Conservation (phyloP, 2,888 invertebrate genomes). For the Lycophotia porphyrea region DNA sequence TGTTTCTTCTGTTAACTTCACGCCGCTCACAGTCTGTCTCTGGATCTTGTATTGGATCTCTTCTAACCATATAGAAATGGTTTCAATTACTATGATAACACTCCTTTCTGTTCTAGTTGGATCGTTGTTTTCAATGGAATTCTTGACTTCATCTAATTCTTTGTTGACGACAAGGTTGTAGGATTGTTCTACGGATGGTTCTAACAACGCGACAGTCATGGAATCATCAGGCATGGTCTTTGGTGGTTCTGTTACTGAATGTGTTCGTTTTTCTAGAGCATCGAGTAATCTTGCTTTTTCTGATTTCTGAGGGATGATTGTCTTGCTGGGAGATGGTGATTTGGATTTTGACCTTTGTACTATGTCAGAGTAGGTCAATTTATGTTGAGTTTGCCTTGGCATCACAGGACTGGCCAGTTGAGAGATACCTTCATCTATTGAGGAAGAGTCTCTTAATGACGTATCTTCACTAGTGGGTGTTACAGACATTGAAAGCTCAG, state of each 20-base stretch:
- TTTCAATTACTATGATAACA: slow-evolving; percentile 94
- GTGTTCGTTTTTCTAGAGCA: slow-evolving; percentile 84
- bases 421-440: slow-evolving; percentile 87
- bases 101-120: slow-evolving; percentile 91
- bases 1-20: slow-evolving; percentile 74
- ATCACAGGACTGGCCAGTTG: slow-evolving; percentile 80
- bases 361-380: slow-evolving; percentile 86
- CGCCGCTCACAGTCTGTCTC: slow-evolving; percentile 76
- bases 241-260: slow-evolving; percentile 75
- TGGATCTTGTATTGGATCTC: slow-evolving; percentile 95
- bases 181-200: slow-evolving; percentile 85
- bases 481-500: slow-evolving; percentile 85
- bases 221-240: slow-evolving; percentile 75
- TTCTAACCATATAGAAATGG: slow-evolving; percentile 95
- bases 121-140: slow-evolving; percentile 91
- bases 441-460: slow-evolving; percentile 83
- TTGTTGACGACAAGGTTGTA: slow-evolving; percentile 90
- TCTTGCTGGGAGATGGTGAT: slow-evolving; percentile 87
- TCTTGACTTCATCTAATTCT: slow-evolving; percentile 90
- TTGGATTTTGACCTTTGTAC: slow-evolving; percentile 88
- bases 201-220: slow-evolving; percentile 81
- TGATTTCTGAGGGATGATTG: slow-evolving; percentile 74
- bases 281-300: slow-evolving; percentile 82
- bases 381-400: slow-evolving; percentile 72
- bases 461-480: slow-evolving; percentile 87